phyloP scores from a whole-genome alignment of 2,888 invertebrate species.

The Steinernema hermaphroditum region DNA sequence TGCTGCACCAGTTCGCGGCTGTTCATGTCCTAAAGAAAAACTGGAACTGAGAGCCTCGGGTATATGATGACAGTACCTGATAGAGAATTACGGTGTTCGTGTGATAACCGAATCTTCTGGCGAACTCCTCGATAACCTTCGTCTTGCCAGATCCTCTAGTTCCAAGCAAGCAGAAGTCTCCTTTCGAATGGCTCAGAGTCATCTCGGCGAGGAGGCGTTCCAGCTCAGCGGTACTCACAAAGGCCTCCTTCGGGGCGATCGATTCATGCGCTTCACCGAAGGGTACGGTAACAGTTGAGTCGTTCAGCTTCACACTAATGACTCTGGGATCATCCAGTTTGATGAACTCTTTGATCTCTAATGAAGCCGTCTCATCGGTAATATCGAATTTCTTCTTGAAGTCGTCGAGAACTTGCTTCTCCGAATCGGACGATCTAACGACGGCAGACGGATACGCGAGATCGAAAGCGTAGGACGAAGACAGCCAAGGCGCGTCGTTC shows the following conservation, averaged over 20 bases:
- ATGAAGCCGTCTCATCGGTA: background rate
- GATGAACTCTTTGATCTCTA: background rate
- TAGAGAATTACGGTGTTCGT: slow-evolving; percentile 85
- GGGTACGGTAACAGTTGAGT: background rate
- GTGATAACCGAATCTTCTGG: slow-evolving; percentile 78
- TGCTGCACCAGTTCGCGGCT: slow-evolving; percentile 90
- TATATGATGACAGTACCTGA: slow-evolving; percentile 71
- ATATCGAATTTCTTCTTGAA: slow-evolving; percentile 53
- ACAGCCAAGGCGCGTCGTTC: slow-evolving; percentile 70
- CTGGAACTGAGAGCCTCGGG: too few species aligned
- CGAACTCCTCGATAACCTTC: slow-evolving; percentile 78
- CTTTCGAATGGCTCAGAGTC: slow-evolving; percentile 78
- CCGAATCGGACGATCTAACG: slow-evolving; percentile 77
- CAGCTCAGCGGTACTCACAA: slow-evolving; percentile 79
- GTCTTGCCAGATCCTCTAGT: slow-evolving; percentile 88
- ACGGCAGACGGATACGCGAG: slow-evolving; percentile 82
- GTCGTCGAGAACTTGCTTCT: slow-evolving; percentile 74
- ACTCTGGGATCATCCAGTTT: slow-evolving; percentile 2
- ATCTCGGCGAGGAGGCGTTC: slow-evolving; percentile 78
- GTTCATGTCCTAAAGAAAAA: slow-evolving; percentile 81
- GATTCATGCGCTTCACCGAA: slow-evolving; percentile 13
- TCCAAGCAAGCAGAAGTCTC: slow-evolving; percentile 86
- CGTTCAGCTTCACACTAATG: background rate
- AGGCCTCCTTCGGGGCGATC: slow-evolving; percentile 59
- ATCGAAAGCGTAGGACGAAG: slow-evolving; percentile 76